Evolutionary conservation across 1,140 invertebrate species (phyloP).

Genomic region (Drosophila santomea): DNA sequence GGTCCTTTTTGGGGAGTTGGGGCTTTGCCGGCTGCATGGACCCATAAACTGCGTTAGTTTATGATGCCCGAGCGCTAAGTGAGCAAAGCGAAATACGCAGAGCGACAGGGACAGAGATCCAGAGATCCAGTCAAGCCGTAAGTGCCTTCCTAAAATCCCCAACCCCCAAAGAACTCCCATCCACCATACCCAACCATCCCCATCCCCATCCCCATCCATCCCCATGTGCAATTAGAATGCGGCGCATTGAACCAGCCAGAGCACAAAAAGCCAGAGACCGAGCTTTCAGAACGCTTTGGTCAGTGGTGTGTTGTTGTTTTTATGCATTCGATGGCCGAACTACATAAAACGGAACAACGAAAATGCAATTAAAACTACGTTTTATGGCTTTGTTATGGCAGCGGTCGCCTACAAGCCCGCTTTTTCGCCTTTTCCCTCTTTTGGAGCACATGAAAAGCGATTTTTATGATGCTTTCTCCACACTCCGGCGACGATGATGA

Average conservation of each 20-base stretch:
- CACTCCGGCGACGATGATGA: constrained; percentile 38
- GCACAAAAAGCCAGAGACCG: constrained; percentile 3
- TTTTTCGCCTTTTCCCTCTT: not conserved
- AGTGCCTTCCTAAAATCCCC: constrained; percentile 54
- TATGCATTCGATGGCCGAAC: constrained; percentile 73
- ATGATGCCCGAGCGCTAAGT: constrained; percentile 68
- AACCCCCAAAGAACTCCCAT: not conserved
- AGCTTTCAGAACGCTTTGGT: constrained; percentile 44
- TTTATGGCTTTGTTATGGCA: constrained; percentile 84
- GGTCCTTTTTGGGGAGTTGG: not conserved
- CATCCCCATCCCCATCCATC: constrained; percentile 25
- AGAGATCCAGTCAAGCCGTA: constrained; percentile 68
- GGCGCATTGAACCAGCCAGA: constrained; percentile 64
- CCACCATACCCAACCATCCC: constrained; percentile 24
- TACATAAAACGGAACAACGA: constrained; percentile 83
- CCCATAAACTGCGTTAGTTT: constrained; percentile 80
- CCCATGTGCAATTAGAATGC: constrained; percentile 74
- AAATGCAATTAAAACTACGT: constrained; percentile 84
- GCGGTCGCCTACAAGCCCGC: constrained; percentile 19
- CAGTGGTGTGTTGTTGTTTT: constrained; percentile 72
- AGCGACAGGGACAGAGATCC: constrained; percentile 40
- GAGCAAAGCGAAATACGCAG: constrained; percentile 58
- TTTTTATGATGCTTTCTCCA: constrained; percentile 77
- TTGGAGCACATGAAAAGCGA: constrained; percentile 64
- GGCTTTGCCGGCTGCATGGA: constrained; percentile 62